These are phyloP conservation scores for Psammodynastes pulverulentus DNA, from an alignment of 2,113 vertebrate genomes.

Conservation along the genomic window DNA sequence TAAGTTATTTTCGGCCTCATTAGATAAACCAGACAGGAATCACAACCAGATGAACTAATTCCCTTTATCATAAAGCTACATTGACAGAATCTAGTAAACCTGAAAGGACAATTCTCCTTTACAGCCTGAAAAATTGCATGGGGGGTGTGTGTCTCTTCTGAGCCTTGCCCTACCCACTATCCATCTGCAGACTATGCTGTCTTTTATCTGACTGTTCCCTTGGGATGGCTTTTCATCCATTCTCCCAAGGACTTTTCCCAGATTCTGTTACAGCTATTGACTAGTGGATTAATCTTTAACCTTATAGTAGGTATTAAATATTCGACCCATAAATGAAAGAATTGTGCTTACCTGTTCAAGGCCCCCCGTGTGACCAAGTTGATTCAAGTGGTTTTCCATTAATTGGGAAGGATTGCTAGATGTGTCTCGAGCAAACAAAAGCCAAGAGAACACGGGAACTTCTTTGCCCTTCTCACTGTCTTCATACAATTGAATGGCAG, in stretches of 20 bases:
- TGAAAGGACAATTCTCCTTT: background rate
- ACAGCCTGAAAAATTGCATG: background rate
- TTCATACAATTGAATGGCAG: conserved; percentile 81
- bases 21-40: no score
- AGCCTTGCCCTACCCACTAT: background rate
- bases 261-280: background rate
- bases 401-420: conserved; percentile 84
- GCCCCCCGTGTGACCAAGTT: conserved; percentile 88
- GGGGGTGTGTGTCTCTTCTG: background rate
- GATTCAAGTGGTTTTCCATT: conserved; percentile 90
- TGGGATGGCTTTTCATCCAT: background rate
- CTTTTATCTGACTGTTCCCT: background rate
- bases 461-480: conserved; percentile 77
- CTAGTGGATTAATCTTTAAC: background rate
- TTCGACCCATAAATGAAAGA: background rate
- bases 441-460: conserved; percentile 92
- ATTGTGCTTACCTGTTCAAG: conserved; percentile 86
- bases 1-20: no score
- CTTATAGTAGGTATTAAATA: background rate
- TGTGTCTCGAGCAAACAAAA: conserved; percentile 92
- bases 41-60: background rate
- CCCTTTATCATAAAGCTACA: background rate
- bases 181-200: background rate
- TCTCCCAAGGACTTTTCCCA: background rate
- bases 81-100: background rate